Evolutionary conservation across 2,888 invertebrate species (phyloP).

Genomic region (Drosophila fulvimacula): DNA sequence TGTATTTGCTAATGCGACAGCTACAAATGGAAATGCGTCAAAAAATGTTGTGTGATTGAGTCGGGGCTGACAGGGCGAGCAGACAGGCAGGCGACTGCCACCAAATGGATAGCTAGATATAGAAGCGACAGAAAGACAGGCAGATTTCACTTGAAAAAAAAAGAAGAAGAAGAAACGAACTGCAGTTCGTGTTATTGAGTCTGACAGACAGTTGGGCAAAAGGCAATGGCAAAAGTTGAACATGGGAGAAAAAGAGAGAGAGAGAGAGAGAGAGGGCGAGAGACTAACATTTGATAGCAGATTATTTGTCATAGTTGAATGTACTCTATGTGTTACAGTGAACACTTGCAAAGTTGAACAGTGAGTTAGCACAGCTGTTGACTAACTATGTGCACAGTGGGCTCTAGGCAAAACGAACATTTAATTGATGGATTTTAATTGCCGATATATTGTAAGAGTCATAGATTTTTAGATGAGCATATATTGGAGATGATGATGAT

Average conservation of each 20-base stretch:
- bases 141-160: slow-evolving; percentile 4
- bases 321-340: slow-evolving; percentile 2
- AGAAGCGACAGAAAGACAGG: slow-evolving; percentile 1
- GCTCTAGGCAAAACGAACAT: neutral
- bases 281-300: slow-evolving; percentile 3
- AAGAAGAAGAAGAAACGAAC: neutral
- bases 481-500: too few relatives aligned
- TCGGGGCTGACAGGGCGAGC: slow-evolving; percentile 53
- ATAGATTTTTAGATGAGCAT: too few relatives aligned
- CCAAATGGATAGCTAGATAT: slow-evolving; percentile 24
- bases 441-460: too few relatives aligned
- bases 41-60: slow-evolving; percentile 48
- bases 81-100: slow-evolving; percentile 12
- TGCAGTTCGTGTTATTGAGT: slow-evolving; percentile 50
- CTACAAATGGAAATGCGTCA: slow-evolving; percentile 67
- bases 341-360: neutral
- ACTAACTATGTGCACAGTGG: too few relatives aligned
- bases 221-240: slow-evolving; percentile 19
- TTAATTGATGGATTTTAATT: too few relatives aligned
- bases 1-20: slow-evolving; percentile 21
- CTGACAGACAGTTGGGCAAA: slow-evolving; percentile 52
- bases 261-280: neutral
- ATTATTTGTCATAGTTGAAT: slow-evolving; percentile 18
- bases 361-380: neutral
- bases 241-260: neutral